A percentile compares a stretch with the other conserved stretches of the same genome.
Conservation (phyloP, 2,797 vertebrate species). For the Hippopotamyrus pictus region DNA sequence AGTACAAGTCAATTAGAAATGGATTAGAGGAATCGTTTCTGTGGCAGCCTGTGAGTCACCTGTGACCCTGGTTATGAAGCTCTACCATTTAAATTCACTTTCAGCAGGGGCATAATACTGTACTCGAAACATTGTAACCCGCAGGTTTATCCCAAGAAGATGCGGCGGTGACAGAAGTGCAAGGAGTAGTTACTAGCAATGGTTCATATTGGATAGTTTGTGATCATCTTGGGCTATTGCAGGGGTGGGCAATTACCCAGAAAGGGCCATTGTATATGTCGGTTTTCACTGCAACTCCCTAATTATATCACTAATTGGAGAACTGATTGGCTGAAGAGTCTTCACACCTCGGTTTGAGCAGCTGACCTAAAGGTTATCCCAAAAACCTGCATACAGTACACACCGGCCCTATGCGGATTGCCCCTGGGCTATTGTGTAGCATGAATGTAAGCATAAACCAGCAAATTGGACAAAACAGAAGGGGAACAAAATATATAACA, state of each 20-base stretch:
- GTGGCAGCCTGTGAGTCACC: slow-evolving; percentile 25
- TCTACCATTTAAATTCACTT: neutral
- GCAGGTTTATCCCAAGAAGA: neutral
- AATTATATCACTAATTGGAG: no score
- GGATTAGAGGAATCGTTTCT: slow-evolving; percentile 47
- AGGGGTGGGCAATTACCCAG: neutral
- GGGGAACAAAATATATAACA: neutral
- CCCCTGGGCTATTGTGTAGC: neutral
- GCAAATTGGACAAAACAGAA: neutral
- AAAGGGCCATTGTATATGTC: neutral
- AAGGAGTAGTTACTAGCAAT: neutral
- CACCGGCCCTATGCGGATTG: no score
- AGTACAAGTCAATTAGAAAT: slow-evolving; percentile 54
- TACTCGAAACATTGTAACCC: neutral
- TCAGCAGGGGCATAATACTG: neutral
- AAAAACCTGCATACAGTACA: no score
- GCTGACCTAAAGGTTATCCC: no score
- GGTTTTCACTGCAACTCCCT: no score
- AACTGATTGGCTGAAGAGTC: no score
- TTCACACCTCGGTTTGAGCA: no score
- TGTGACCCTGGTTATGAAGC: slow-evolving; percentile 24
- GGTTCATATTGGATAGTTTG: neutral
- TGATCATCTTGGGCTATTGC: neutral
- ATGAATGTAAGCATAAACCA: neutral
- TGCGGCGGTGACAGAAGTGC: neutral